Base-by-base conservation (phyloP, 1,140 invertebrate species). In the Drosophila burlai region DNA sequence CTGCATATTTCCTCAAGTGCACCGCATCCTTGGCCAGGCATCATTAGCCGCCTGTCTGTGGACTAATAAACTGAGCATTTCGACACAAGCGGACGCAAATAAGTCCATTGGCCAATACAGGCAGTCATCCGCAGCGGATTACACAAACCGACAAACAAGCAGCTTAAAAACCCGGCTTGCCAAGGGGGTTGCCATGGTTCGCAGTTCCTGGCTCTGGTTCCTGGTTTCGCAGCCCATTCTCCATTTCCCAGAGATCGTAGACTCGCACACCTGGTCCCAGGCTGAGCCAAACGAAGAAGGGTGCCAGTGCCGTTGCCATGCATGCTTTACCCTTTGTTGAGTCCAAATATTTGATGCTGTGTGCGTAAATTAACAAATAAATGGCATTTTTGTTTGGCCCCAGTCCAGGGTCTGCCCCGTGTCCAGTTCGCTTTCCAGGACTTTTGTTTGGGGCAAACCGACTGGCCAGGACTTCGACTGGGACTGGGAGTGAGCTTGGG, bases 301-400 rank as follows among this genome's bases (percentile, higher is more conserved):
- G 67, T 40, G 52, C 52, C 52, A 9, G 4, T 2, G 10, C 49
- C n/a, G 26, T 34, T 50, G 60, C 61, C 31, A 62, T 26, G 21
- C 31, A 34, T 18, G 57, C 15, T 47, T 29, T 4, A 8, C 24
- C 42, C 69, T 81, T 84, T 87, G 83, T 89, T 66, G 66, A 69
- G 74, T 81, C 80, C 85, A 81, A 81, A 90, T 89, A 84, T 90
- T 90, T 84, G 84, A 78, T 84, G 77, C 63, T 87, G 74, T 83
- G 77, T 87, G 84, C 81, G 77, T 90, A 89, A 89, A 89, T 89
- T 90, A 89, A 89, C 84, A 89, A 89, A 89, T 89, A 89, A 89
- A 89, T 90, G 85, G 81, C 74, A 84, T 87, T 86, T 83, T 83
- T 83, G 75, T 67, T 69, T 54, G 60, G 9, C 50, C 58, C 31